Evolutionary conservation across 2,888 invertebrate genomes (phyloP).

Genomic region (Hedya salicella): DNA sequence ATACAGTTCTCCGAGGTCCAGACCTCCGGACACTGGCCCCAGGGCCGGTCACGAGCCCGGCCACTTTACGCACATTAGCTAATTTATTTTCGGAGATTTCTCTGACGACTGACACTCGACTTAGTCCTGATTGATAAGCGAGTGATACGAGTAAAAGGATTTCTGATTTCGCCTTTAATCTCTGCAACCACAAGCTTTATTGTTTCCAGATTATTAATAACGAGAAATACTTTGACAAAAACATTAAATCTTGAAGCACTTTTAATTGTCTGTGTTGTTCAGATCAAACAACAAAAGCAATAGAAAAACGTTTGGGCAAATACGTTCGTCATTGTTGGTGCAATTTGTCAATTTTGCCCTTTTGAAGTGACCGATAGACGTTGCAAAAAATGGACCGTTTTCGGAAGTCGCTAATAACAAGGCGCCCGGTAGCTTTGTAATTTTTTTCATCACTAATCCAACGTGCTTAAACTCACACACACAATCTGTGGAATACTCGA

Average conservation of each 20-base stretch:
- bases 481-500: conserved; percentile 47
- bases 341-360: conserved; percentile 80
- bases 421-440: conserved; percentile 79
- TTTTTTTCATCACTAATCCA: conserved; percentile 61
- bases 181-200: conserved; percentile 36
- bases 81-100: conserved; percentile 75
- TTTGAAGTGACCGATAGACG: conserved; percentile 72
- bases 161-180: conserved; percentile 49
- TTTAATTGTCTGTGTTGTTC: conserved; percentile 17
- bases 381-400: conserved; percentile 70
- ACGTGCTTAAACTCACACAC: conserved; percentile 53
- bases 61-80: conserved; percentile 77
- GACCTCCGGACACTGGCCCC: conserved; percentile 50
- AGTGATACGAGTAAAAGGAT: conserved; percentile 61
- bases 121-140: conserved; percentile 60
- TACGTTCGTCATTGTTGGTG: conserved; percentile 67
- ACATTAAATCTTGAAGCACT: conserved; percentile 17
- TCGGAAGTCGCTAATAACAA: conserved; percentile 82
- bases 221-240: conserved; percentile 18
- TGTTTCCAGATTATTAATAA: conserved; percentile 41
- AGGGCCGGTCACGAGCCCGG: conserved; percentile 74
- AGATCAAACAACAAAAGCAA: conserved; percentile 52
- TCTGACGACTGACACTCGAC: conserved; percentile 66
- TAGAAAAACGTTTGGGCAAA: conserved; percentile 55
- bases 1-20: conserved; percentile 60